phyloP scores from a whole-genome alignment of 2,888 invertebrate genomes.

The Xylophagus ater region DNA sequence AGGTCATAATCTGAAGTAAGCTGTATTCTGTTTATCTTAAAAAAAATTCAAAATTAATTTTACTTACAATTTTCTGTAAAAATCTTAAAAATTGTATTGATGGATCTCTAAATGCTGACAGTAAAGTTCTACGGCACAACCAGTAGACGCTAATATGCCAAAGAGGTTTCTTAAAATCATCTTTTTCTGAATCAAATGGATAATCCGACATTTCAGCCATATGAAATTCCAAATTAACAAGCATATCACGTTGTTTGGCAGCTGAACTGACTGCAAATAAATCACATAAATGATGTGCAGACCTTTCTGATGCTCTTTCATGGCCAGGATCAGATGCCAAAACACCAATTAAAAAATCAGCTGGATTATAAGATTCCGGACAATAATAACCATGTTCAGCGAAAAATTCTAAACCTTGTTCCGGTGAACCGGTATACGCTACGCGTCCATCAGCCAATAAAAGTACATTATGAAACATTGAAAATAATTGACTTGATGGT shows the following conservation, averaged over 20 bases:
- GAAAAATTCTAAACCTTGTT: constrained; percentile 56
- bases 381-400: constrained; percentile 64
- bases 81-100: constrained; percentile 64
- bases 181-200: constrained; percentile 31
- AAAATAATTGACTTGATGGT: constrained; percentile 78
- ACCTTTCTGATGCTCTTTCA: constrained; percentile 58
- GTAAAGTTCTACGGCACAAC: constrained; percentile 61
- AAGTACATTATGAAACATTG: constrained; percentile 68
- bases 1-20: too few species aligned
- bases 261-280: constrained; percentile 66
- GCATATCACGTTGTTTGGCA: constrained; percentile 62
- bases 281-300: constrained; percentile 64
- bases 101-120: constrained; percentile 70
- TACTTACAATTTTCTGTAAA: constrained; percentile 69
- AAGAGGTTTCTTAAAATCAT: constrained; percentile 45
- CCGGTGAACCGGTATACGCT: constrained; percentile 67
- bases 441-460: constrained; percentile 79
- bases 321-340: constrained; percentile 68
- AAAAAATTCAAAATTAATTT: too few species aligned
- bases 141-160: constrained; percentile 64
- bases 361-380: constrained; percentile 76
- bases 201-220: constrained; percentile 46
- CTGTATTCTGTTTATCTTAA: too few species aligned
- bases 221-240: constrained; percentile 61
- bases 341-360: constrained; percentile 79